Evolutionary conservation across 2,888 invertebrate genomes (phyloP), one percentile per base, ranked within the genome.

Genomic region (Brachypalpus laphriformis): DNA sequence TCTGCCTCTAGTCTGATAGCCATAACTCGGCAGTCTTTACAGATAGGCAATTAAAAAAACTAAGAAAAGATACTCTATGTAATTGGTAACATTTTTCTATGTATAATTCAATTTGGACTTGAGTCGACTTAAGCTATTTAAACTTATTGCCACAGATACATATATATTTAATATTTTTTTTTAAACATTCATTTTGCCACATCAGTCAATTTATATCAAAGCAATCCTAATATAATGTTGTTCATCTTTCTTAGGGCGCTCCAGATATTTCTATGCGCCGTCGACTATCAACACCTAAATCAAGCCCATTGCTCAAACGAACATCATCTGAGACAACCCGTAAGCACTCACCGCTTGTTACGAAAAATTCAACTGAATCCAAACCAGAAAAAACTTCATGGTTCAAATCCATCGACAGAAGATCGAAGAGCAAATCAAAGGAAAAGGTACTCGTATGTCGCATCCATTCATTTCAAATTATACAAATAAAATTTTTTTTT

Each of bases 381-480:
- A 93, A 92, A 83, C 91, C 92, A 1, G 92, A 93, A 61, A 93
- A 94, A 87, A 93, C 94, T 63, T 94, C 95, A 89, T 97, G 96
- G 96, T 96, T 97, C 92, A 96, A 96, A 90, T 96, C 96, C 1
- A 92, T 96, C 75, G 96, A 96, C 90, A 92, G 96, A 68, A 93
- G 96, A 57, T 94, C 96, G 61, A 94, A 95, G 90, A 96, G 96
- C 90, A 95, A 94, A 89, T 93, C 91, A 59, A 91, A 91, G 87
- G 90, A 91, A 85, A 90, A 90, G 90, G 91, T 90, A n/a, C n/a
- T n/a, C n/a, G n/a, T n/a, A 81, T 57, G 45, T 16, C 8, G 31
- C 34, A 40, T 4, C 14, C 2, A 11, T 9, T 28, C 70, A 14
- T 37, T 65, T 25, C 2, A 25, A 25, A 25, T 25, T 25, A 25